Percentiles rank a stretch among this genome's conserved stretches.
Conservation (phyloP, 2,888 invertebrate species). For the Himalopsyche japonica region DNA sequence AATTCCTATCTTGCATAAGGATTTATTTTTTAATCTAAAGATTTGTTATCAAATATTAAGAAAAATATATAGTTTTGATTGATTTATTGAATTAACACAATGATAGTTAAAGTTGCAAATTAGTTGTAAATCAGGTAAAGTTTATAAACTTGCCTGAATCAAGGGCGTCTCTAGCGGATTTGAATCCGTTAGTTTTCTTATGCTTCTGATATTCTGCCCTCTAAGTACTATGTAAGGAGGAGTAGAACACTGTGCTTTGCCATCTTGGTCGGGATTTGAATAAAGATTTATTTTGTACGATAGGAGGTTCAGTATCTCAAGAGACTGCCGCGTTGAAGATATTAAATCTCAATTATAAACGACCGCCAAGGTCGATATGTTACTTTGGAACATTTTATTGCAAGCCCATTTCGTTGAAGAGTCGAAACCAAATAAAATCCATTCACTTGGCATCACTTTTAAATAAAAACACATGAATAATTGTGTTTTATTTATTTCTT, state of each 20-base stretch:
- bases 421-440: background rate
- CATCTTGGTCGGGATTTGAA: constrained; percentile 29
- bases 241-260: constrained; percentile 16
- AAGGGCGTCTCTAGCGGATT: background rate
- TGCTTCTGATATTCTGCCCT: background rate
- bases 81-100: too few relatives aligned
- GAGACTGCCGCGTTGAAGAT: constrained; percentile 2
- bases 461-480: too few relatives aligned
- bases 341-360: constrained; percentile 20
- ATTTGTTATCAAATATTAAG: too few relatives aligned
- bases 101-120: too few relatives aligned
- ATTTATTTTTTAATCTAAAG: too few relatives aligned
- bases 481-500: too few relatives aligned
- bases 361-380: background rate
- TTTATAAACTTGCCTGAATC: background rate
- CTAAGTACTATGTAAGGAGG: constrained; percentile 17
- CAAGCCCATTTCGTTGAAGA: background rate
- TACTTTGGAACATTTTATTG: background rate
- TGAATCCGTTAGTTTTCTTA: background rate
- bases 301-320: constrained; percentile 2
- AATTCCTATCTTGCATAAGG: too few relatives aligned
- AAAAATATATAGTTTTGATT: too few relatives aligned
- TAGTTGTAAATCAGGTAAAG: too few relatives aligned
- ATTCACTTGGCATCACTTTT: too few relatives aligned
- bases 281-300: constrained; percentile 24